phyloP scores from a whole-genome alignment of 2,113 vertebrate genomes.

The Lepus americanus region DNA sequence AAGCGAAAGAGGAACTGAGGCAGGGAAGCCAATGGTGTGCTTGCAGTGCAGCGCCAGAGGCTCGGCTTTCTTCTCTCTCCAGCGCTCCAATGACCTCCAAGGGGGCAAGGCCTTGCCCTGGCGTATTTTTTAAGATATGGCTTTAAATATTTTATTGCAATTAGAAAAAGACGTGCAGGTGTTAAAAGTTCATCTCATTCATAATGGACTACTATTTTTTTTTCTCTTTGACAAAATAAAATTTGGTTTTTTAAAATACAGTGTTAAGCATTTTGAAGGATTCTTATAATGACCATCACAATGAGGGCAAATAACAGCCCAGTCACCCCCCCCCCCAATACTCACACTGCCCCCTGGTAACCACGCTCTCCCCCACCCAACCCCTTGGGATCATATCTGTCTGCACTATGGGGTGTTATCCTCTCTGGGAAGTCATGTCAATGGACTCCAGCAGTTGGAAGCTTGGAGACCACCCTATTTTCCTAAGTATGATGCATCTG shows the following conservation, averaged over 20 bases:
- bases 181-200: neutral
- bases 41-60: neutral
- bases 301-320: neutral
- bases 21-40: conserved; percentile 49
- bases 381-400: neutral
- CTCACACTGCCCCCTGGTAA: neutral
- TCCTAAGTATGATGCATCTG: neutral
- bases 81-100: neutral
- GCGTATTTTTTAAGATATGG: neutral
- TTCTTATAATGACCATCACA: neutral
- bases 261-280: neutral
- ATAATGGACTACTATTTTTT: conserved; percentile 8
- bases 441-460: neutral
- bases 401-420: neutral
- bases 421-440: conserved; percentile 23
- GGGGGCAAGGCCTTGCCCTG: neutral
- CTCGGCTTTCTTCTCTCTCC: conserved; percentile 36
- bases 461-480: neutral
- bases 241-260: neutral
- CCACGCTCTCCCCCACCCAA: neutral
- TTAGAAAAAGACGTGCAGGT: conserved; percentile 25
- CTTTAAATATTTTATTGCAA: neutral
- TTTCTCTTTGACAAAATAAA: neutral
- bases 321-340: neutral
- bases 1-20: conserved; percentile 80